phyloP scores from a whole-genome alignment of 2,797 vertebrate genomes.

The Paguma larvata region DNA sequence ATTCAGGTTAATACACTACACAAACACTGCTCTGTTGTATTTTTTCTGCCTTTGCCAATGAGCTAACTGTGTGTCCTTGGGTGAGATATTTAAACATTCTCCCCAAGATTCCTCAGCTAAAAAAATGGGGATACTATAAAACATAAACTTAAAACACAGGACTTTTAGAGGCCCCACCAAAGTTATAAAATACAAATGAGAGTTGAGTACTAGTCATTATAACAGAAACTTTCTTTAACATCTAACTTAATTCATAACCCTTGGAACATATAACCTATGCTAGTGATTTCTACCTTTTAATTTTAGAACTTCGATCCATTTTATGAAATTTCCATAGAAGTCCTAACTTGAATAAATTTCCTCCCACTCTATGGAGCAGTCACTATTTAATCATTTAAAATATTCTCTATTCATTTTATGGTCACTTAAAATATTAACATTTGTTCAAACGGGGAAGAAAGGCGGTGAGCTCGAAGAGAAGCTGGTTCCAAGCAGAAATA shows the following conservation, averaged over 20 bases:
- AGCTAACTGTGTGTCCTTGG: not conserved
- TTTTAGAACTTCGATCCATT: not conserved
- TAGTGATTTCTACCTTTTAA: constrained; percentile 39
- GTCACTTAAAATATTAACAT: constrained; percentile 49
- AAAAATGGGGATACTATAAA: not conserved
- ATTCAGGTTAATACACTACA: not conserved
- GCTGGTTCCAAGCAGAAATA: not conserved
- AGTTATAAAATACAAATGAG: not conserved
- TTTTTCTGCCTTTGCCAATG: not conserved
- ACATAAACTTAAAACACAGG: not conserved
- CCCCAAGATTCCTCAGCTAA: not conserved
- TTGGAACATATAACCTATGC: not conserved
- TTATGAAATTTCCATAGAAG: constrained; percentile 42
- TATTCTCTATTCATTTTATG: constrained; percentile 11
- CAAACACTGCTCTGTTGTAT: not conserved
- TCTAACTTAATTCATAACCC: not conserved
- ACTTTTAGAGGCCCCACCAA: not conserved
- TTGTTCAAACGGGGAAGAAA: not conserved
- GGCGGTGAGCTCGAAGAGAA: not conserved
- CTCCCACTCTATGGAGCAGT: not conserved
- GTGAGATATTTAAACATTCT: not conserved
- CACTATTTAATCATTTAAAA: constrained; percentile 40
- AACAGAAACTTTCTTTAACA: constrained; percentile 2
- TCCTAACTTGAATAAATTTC: constrained; percentile 38
- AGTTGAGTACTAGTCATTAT: not conserved